Percentiles rank a stretch among this genome's conserved stretches.
Conservation (phyloP, 2,113 vertebrate genomes). For the Saimiri boliviensis region DNA sequence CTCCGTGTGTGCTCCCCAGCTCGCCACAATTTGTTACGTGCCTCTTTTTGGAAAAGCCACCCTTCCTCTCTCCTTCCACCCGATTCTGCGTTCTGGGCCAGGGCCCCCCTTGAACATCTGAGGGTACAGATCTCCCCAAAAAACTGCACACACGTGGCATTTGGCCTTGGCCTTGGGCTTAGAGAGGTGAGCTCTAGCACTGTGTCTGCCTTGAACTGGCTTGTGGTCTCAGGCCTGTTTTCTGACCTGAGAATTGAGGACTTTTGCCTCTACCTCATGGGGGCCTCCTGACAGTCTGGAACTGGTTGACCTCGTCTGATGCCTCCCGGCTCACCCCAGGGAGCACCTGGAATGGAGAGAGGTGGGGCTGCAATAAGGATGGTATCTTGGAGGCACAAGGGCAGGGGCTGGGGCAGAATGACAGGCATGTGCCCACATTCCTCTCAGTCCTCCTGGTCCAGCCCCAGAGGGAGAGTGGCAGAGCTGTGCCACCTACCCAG, state of each 20-base stretch:
- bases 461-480: not conserved
- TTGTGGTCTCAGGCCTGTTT: not conserved
- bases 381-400: not conserved
- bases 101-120: not conserved
- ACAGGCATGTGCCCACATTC: not conserved
- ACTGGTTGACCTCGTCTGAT: not conserved
- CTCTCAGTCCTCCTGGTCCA: not conserved
- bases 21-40: not conserved
- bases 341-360: not conserved
- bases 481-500: not conserved
- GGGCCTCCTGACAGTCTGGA: not conserved
- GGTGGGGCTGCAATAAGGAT: not conserved
- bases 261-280: not conserved
- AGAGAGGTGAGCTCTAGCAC: not conserved
- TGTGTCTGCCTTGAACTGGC: not conserved
- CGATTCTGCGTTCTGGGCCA: not conserved
- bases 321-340: not conserved
- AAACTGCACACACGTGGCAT: not conserved
- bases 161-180: not conserved
- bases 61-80: not conserved
- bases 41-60: not conserved
- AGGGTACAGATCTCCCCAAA: not conserved
- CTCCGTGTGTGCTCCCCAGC: not conserved
- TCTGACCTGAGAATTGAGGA: not conserved
- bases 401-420: rapidly evolving